These are phyloP conservation scores for Lepidotrigona ventralis DNA, from an alignment of 1,140 invertebrate genomes.

Conservation along the genomic window DNA sequence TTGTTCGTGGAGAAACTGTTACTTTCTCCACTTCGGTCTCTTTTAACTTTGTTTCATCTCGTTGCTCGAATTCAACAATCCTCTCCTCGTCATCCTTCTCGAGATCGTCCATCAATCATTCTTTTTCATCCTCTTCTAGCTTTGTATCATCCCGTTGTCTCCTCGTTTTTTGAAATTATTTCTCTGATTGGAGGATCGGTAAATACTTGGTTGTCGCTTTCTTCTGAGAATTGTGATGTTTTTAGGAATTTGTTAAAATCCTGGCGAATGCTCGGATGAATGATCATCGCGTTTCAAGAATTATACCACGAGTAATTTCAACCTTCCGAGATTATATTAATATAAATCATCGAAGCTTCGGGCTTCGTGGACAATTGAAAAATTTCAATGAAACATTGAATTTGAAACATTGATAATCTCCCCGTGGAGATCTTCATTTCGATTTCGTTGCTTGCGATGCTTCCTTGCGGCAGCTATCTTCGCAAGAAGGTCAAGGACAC, in stretches of 20 bases:
- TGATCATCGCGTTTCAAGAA: no score
- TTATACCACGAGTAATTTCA: background rate
- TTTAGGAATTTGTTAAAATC: no score
- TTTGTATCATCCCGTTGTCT: background rate
- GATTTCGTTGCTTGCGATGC: slow-evolving; percentile 25
- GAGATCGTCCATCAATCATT: no score
- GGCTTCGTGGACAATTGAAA: background rate
- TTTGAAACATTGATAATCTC: no score
- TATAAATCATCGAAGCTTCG: background rate
- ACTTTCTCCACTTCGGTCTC: no score
- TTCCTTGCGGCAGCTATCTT: slow-evolving; percentile 8
- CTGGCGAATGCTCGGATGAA: no score
- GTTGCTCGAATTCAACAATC: no score
- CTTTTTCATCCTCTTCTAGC: background rate
- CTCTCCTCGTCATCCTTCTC: no score
- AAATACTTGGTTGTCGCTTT: background rate
- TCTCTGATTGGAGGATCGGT: background rate
- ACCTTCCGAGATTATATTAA: background rate
- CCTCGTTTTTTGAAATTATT: background rate
- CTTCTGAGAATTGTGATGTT: no score
- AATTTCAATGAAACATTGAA: background rate
- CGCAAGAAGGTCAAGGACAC: slow-evolving; percentile 49
- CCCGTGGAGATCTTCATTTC: slow-evolving; percentile 13
- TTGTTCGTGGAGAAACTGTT: no score
- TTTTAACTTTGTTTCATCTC: no score